phyloP scores from a whole-genome alignment of 2,888 invertebrate genomes.

The Schrankia costaestrigalis region DNA sequence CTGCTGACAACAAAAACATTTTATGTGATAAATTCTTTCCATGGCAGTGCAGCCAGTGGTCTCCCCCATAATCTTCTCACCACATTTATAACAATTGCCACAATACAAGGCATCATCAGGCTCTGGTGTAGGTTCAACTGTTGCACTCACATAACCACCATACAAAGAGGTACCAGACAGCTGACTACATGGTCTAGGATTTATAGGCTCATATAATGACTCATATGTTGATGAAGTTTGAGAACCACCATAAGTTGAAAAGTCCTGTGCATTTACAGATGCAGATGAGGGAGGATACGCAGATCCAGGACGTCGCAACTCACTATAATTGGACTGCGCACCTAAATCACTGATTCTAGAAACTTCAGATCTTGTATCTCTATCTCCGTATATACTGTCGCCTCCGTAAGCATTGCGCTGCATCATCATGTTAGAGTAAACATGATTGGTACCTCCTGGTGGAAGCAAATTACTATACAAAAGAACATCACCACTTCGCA shows the following conservation, averaged over 20 bases:
- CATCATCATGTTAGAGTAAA: constrained; percentile 71
- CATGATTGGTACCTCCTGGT: constrained; percentile 74
- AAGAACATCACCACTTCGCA: constrained; percentile 68
- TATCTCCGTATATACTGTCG: constrained; percentile 73
- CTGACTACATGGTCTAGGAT: constrained; percentile 81
- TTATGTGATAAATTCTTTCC: constrained; percentile 97
- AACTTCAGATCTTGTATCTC: constrained; percentile 65
- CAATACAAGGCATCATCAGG: constrained; percentile 85
- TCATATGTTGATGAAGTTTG: constrained; percentile 84
- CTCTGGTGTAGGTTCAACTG: constrained; percentile 90
- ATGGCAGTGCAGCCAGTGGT: constrained; percentile 98
- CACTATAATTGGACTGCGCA: constrained; percentile 83
- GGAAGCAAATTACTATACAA: constrained; percentile 73
- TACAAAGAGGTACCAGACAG: constrained; percentile 82
- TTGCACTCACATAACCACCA: constrained; percentile 83
- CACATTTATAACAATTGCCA: constrained; percentile 96
- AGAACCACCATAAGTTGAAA: constrained; percentile 79
- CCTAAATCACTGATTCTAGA: constrained; percentile 74
- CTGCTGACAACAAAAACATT: constrained; percentile 96
- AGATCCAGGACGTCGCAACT: constrained; percentile 80
- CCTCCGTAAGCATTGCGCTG: constrained; percentile 69
- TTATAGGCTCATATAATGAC: constrained; percentile 83
- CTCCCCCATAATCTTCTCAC: constrained; percentile 95
- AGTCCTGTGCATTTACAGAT: constrained; percentile 76
- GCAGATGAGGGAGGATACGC: constrained; percentile 78